Conservation (phyloP, 2,113 vertebrate species). For the Clupea harengus region DNA sequence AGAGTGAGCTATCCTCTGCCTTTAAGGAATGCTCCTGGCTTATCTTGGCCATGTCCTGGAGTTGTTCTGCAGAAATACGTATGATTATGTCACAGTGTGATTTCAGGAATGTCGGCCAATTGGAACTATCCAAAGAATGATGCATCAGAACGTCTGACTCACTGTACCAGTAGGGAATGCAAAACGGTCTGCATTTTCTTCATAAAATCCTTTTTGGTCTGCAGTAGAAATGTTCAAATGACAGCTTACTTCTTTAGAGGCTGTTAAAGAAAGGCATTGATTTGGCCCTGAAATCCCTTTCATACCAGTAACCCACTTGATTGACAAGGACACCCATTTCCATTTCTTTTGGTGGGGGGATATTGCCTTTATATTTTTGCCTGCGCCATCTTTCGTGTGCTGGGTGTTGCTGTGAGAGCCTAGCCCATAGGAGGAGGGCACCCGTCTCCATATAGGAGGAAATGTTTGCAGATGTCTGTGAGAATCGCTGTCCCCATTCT, state of each 20-base stretch:
- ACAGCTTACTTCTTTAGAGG: neutral
- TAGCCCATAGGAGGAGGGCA: no score
- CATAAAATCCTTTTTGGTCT: neutral
- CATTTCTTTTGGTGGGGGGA: neutral
- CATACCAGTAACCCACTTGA: neutral
- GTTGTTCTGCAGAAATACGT: constrained; percentile 1
- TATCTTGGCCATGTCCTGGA: neutral
- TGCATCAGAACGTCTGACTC: neutral
- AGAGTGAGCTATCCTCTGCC: neutral
- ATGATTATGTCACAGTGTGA: constrained; percentile 7
- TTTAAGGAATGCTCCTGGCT: neutral
- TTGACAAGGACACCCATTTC: neutral
- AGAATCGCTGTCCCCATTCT: neutral
- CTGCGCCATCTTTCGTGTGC: no score
- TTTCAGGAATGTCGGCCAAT: neutral
- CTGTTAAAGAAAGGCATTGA: no score
- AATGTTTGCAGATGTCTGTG: constrained; percentile 8
- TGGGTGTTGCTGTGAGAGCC: no score
- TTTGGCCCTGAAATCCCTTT: neutral
- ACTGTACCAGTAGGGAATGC: neutral
- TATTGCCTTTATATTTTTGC: no score
- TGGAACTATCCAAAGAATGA: neutral
- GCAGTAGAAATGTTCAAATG: neutral
- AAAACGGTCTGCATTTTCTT: neutral
- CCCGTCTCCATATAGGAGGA: neutral